These are phyloP conservation scores for Gobio gobio DNA, from an alignment of 2,113 vertebrate genomes.

Conservation along the genomic window DNA sequence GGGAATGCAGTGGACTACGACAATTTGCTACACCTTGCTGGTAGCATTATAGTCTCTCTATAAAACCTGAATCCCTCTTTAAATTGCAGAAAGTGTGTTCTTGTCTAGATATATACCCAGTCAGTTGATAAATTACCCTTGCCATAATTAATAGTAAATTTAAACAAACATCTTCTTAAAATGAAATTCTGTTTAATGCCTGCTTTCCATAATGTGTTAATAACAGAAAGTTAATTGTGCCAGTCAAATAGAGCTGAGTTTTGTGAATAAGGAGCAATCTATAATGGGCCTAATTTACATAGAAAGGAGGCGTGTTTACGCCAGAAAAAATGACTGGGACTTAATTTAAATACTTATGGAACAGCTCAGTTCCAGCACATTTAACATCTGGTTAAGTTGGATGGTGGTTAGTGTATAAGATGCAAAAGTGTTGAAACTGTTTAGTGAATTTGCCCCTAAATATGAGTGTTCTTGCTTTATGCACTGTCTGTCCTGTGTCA, in stretches of 20 bases:
- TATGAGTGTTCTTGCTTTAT: not conserved
- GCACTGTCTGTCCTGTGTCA: not conserved
- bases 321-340: not conserved
- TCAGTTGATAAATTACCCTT: not conserved
- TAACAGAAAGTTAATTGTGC: not conserved
- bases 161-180: not conserved
- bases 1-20: not conserved
- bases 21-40: not conserved
- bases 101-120: not conserved
- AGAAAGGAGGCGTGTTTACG: not conserved
- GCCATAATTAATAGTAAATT: conserved; percentile 1
- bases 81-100: not conserved
- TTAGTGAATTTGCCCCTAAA: not conserved
- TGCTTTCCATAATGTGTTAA: conserved; percentile 2
- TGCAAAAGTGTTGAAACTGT: not conserved
- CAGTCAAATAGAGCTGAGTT: not conserved
- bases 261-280: not conserved
- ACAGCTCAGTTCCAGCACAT: conserved; percentile 3
- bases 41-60: not conserved
- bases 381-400: not conserved
- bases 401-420: not conserved
- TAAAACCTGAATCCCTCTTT: not conserved
- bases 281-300: conserved; percentile 25
- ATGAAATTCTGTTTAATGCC: not conserved
- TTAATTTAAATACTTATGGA: conserved; percentile 3